A percentile compares a stretch with the other conserved stretches of the same genome.
Evolutionary conservation across 1,140 invertebrate species (phyloP).

Genomic region (Piezodorus guildinii): DNA sequence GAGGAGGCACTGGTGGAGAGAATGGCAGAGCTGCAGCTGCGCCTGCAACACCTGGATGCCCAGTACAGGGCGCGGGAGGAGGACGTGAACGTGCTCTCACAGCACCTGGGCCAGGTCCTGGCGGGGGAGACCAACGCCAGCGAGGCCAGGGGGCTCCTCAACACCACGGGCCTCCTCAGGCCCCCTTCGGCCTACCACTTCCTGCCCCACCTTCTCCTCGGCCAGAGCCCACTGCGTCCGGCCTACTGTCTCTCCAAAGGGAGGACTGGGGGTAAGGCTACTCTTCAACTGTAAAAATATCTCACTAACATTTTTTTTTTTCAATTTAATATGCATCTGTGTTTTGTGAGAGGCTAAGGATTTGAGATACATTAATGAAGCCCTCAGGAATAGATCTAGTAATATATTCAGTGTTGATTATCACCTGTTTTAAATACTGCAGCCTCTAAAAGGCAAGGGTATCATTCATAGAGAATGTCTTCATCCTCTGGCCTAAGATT

Average conservation of each 20-base stretch:
- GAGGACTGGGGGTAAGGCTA: constrained; percentile 46
- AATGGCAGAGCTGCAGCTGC: constrained; percentile 55
- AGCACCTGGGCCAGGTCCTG: constrained; percentile 41
- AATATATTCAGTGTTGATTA: too few relatives aligned
- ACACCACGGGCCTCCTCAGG: constrained; percentile 40
- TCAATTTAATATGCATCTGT: too few relatives aligned
- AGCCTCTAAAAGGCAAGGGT: too few relatives aligned
- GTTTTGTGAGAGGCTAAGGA: too few relatives aligned
- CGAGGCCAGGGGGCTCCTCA: constrained; percentile 27
- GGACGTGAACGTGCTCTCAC: constrained; percentile 51
- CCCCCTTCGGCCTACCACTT: constrained; percentile 75
- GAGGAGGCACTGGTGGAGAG: constrained; percentile 54
- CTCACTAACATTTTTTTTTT: too few relatives aligned
- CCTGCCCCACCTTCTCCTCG: constrained; percentile 72
- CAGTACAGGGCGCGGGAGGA: constrained; percentile 56
- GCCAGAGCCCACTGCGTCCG: constrained; percentile 63
- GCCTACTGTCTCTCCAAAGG: constrained; percentile 64
- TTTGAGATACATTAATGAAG: too few relatives aligned
- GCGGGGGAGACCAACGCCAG: constrained; percentile 22
- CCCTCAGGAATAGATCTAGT: too few relatives aligned
- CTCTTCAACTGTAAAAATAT: background rate
- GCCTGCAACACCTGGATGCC: constrained; percentile 56
- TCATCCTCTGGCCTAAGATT: too few relatives aligned
- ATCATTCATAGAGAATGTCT: too few relatives aligned
- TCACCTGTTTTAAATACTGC: too few relatives aligned